Evolutionary conservation across 2,797 vertebrate genomes (phyloP).

Genomic region (Psittacula derbiana): DNA sequence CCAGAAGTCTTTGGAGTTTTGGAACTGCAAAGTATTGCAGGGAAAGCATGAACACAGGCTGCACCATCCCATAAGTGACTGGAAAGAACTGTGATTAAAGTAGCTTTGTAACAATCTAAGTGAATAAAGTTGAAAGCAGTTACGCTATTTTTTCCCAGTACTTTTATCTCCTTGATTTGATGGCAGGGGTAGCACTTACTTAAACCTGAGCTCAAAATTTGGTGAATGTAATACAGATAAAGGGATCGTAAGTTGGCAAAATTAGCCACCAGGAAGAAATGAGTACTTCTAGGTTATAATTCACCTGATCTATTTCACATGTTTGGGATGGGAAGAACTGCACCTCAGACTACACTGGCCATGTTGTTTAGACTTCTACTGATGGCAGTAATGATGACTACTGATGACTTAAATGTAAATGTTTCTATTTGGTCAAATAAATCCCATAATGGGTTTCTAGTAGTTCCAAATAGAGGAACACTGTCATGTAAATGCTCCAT

Average conservation of each 20-base stretch:
- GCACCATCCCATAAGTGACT: not conserved
- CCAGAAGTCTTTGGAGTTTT: constrained; percentile 87
- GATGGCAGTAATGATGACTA: too few relatives aligned
- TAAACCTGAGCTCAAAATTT: not conserved
- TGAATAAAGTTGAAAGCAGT: not conserved
- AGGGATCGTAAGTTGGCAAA: not conserved
- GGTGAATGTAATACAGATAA: not conserved
- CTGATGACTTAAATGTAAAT: not conserved
- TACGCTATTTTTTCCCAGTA: not conserved
- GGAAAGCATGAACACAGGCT: not conserved
- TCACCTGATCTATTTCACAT: not conserved
- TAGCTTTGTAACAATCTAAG: not conserved
- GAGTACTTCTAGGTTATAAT: not conserved
- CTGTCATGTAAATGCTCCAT: not conserved
- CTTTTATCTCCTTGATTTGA: not conserved
- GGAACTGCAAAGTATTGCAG: constrained; percentile 72
- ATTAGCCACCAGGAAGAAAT: not conserved
- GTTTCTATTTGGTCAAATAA: constrained; percentile 4
- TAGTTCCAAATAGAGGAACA: not conserved
- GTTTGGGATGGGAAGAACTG: not conserved
- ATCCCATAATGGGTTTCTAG: not conserved
- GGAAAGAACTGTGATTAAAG: not conserved
- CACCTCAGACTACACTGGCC: not conserved
- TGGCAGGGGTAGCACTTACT: not conserved
- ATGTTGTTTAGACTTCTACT: not conserved